These are phyloP conservation scores for Capreolus pygargus DNA, from an alignment of 2,113 vertebrate species.

Conservation along the genomic window DNA sequence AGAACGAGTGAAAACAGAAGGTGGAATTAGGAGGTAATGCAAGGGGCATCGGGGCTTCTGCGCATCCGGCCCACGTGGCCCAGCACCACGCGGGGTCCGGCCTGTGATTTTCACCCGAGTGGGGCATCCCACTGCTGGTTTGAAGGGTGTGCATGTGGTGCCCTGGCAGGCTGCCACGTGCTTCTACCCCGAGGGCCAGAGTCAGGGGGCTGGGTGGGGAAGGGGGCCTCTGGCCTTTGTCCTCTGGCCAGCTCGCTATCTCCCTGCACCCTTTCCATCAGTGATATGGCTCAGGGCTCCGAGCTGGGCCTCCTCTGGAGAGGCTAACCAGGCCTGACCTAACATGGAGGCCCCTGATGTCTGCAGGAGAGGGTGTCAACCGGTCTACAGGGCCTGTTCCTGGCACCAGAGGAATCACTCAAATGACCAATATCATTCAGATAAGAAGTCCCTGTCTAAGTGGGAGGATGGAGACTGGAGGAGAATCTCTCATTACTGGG, in stretches of 20 bases:
- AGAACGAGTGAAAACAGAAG: conserved; percentile 62
- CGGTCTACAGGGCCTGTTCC: not conserved
- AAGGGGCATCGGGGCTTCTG: not conserved
- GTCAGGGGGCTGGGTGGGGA: accelerated
- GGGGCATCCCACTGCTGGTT: not conserved
- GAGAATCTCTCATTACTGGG: not conserved
- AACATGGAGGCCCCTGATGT: not conserved
- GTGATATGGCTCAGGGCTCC: not conserved
- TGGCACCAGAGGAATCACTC: not conserved
- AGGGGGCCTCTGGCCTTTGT: not conserved
- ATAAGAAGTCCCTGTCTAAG: not conserved
- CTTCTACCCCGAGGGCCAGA: not conserved
- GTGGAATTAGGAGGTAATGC: not conserved
- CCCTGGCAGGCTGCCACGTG: not conserved
- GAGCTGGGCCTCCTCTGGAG: not conserved
- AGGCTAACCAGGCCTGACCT: not conserved
- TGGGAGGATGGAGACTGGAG: not conserved
- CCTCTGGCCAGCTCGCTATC: not conserved
- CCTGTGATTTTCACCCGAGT: not conserved
- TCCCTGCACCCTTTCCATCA: not conserved
- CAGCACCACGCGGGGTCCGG: not conserved
- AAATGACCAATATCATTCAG: not conserved
- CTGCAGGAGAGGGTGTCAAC: not conserved
- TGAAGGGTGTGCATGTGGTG: accelerated
- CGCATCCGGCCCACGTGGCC: accelerated